Base-by-base conservation (phyloP, 2,113 vertebrate species). In the Sisor rabdophorus region DNA sequence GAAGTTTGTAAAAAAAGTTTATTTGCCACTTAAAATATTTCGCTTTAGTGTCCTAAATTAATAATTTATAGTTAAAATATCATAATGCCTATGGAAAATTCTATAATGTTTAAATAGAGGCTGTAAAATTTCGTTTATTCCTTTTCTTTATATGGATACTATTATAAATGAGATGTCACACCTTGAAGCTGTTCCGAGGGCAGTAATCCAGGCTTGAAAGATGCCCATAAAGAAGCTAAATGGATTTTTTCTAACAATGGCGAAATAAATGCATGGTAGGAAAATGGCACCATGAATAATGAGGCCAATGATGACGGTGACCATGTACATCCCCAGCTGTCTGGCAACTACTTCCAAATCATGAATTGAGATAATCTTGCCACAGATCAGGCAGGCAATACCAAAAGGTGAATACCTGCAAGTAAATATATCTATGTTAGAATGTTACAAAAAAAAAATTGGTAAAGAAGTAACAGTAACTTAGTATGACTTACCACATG, bases 121-220 rank as follows among this genome's bases (percentile, higher is more conserved):
- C 17, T 61, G 9, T 10, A 61, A 20, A 17, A 44, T 64, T 15
- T 44, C 11, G n/a, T n/a, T n/a, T n/a, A n/a, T n/a, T n/a, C n/a
- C n/a, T n/a, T n/a, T n/a, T n/a, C n/a, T n/a, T n/a, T n/a, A n/a
- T n/a, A n/a, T n/a, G n/a, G n/a, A n/a, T n/a, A n/a, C n/a, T n/a
- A n/a, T n/a, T n/a, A n/a, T n/a, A n/a, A n/a, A n/a, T n/a, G n/a
- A n/a, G n/a, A n/a, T 64, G 9, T 48, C 48, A 75, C 91, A 99
- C 97, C 97, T 99, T 88, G 97, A 99, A 80, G 97, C 97, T 36
- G 97, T 99, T 70, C 97, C 97, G 77, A 99, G 88, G 50, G 97
- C 97, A 75, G 97, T 99, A 88, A 99, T 98, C 97, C 97, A 99
- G 52, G 97, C 97, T 89, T 99, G 97, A 89, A 99, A 99, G 88